Evolutionary conservation across 2,888 invertebrate species (phyloP).

Genomic region (Caenorhabditis doughertyi): DNA sequence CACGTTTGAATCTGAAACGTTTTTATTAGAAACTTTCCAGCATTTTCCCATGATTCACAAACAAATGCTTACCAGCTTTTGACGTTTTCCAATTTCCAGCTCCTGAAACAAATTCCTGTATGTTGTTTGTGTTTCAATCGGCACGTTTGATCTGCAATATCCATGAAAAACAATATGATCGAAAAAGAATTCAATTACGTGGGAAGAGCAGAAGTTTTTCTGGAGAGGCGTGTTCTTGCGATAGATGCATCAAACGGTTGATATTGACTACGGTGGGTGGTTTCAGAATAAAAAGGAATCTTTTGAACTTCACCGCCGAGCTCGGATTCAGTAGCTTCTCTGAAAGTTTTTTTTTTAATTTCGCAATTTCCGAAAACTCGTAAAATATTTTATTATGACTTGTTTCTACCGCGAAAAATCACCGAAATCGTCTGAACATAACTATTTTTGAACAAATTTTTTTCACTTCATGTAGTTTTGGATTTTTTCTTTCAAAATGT

Average conservation of each 20-base stretch:
- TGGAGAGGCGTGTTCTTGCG: constrained; percentile 46
- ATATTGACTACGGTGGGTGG: constrained; percentile 62
- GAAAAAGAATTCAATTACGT: constrained; percentile 38
- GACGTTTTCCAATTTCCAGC: constrained; percentile 55
- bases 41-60: too few species aligned
- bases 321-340: constrained; percentile 3
- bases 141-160: constrained; percentile 44
- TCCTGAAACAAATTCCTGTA: constrained; percentile 60
- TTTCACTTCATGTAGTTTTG: too few species aligned
- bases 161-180: too few species aligned
- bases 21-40: too few species aligned
- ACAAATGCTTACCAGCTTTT: constrained; percentile 34
- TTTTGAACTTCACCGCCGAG: constrained; percentile 16
- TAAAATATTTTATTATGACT: too few species aligned
- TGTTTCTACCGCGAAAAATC: too few species aligned
- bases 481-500: not conserved
- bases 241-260: constrained; percentile 51
- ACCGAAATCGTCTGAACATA: too few species aligned
- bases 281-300: constrained; percentile 63
- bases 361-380: too few species aligned
- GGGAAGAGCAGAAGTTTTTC: constrained; percentile 28
- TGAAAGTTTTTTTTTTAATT: not conserved
- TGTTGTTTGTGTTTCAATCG: constrained; percentile 55
- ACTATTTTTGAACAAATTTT: too few species aligned
- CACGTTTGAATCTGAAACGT: constrained; percentile 55